Evolutionary conservation across 2,113 vertebrate species (phyloP).

Genomic region (Rutilus rutilus): DNA sequence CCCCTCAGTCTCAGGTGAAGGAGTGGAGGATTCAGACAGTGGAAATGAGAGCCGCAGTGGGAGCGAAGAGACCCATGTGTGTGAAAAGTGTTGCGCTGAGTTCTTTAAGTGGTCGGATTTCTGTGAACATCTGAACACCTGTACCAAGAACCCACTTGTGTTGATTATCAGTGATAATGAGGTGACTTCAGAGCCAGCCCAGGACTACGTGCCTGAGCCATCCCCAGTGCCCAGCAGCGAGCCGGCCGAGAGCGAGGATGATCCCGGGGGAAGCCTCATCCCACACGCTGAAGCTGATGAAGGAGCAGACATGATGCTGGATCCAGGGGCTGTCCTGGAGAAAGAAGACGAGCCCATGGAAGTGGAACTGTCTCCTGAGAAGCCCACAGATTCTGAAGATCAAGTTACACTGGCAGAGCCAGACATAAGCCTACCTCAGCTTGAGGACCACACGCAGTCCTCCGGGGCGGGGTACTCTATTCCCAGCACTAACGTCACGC

Average conservation of each 20-base stretch:
- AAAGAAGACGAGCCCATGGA: constrained; percentile 96
- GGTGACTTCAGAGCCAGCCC: constrained; percentile 77
- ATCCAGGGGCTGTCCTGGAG: constrained; percentile 68
- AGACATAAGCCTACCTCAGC: constrained; percentile 84
- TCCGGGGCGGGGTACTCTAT: constrained; percentile 83
- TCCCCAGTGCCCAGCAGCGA: constrained; percentile 87
- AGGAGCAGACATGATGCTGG: constrained; percentile 77
- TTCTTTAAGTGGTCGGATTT: constrained; percentile 99
- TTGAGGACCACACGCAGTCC: constrained; percentile 77
- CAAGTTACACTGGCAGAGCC: constrained; percentile 78
- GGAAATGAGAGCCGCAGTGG: constrained; percentile 93
- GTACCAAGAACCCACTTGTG: constrained; percentile 93
- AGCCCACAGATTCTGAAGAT: constrained; percentile 77
- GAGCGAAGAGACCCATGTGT: constrained; percentile 92
- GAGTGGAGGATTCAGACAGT: constrained; percentile 90
- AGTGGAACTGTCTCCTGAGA: constrained; percentile 83
- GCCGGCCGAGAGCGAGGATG: constrained; percentile 87
- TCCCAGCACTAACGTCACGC: constrained; percentile 97
- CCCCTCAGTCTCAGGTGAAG: constrained; percentile 82
- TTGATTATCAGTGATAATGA: constrained; percentile 94
- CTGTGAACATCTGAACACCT: constrained; percentile 91
- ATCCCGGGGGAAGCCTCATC: constrained; percentile 67
- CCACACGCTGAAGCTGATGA: constrained; percentile 78
- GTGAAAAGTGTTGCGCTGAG: constrained; percentile 94
- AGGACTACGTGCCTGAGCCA: constrained; percentile 84